Evolutionary conservation across 2,888 invertebrate species (phyloP), one percentile per base, ranked within the genome.

Genomic region (Tribolium freemani): DNA sequence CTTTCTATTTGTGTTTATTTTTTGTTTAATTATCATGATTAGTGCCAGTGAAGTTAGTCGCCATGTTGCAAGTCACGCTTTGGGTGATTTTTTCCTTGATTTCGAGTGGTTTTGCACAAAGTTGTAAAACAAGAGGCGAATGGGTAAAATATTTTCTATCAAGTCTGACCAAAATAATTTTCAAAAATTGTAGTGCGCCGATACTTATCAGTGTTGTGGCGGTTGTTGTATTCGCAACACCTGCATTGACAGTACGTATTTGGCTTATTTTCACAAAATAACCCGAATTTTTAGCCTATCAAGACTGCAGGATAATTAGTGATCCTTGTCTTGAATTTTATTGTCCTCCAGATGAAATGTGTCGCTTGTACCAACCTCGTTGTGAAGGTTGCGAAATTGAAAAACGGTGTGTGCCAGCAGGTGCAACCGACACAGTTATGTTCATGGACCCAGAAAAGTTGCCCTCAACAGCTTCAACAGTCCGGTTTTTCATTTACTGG

Each of bases 111-210:
- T 31, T 44, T 5, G 11, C 13, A 13, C 80, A 81, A 73, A 76
- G 79, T 72, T 81, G 82, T 69, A 77, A 72, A 67, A 76, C 77
- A 16, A 68, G 75, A 53, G 81, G 81, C 8, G 75, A 76, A 72
- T 53, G 69, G 72, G 83, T 83, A 77, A 75, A 77, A 71, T 71
- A n/a, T 9, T 38, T 30, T n/a, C 50, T 16, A n/a, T 16, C 2
- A 16, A 31, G 21, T 38, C 20, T 61, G 61, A 13, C 31, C 44
- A 44, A 57, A 63, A 71, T 58, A 11, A 71, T 71, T 69, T 64
- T 60, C 74, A 54, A 69, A 67, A 56, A 20, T 45, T 56, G 51
- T 85, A 97, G 97, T 87, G 94, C 96, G 80, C 78, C 0, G 88
- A 88, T 75, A 86, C 88, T 66, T 88, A 87, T 63, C 87, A 88